phyloP scores from a whole-genome alignment of 2,113 vertebrate species.

The Rhinoderma darwinii region DNA sequence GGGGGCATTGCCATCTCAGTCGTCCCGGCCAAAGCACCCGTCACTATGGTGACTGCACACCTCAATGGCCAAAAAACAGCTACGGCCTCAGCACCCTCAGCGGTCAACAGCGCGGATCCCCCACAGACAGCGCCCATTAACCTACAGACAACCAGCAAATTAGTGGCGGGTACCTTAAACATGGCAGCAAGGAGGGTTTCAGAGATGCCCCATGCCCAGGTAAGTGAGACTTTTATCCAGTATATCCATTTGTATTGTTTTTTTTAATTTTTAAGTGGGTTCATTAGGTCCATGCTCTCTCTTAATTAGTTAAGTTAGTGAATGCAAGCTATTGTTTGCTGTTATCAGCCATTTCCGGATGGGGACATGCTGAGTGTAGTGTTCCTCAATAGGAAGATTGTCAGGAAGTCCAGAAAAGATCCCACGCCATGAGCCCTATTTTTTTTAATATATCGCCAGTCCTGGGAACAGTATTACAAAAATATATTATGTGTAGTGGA shows the following conservation, averaged over 20 bases:
- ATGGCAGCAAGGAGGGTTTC: slow-evolving; percentile 68
- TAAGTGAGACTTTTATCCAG: slow-evolving; percentile 50
- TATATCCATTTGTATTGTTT: no score
- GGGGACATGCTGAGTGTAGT: background rate
- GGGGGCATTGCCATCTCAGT: slow-evolving; percentile 78
- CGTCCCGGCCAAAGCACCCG: slow-evolving; percentile 78
- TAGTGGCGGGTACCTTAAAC: slow-evolving; percentile 62
- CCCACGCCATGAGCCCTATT: background rate
- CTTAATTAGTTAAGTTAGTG: background rate
- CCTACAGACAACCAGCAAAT: slow-evolving; percentile 74
- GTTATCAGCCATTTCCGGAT: background rate
- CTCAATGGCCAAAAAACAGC: slow-evolving; percentile 78
- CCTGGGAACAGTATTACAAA: no score
- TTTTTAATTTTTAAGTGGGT: background rate
- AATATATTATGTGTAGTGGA: no score
- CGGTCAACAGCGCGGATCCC: slow-evolving; percentile 65
- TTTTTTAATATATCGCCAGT: no score
- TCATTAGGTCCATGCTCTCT: background rate
- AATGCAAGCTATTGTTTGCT: background rate
- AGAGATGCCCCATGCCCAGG: slow-evolving; percentile 74
- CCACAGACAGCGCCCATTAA: slow-evolving; percentile 79
- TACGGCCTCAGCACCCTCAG: slow-evolving; percentile 62
- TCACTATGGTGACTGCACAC: slow-evolving; percentile 85
- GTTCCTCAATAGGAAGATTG: background rate
- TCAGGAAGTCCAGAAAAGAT: background rate